Evolutionary conservation across 2,888 invertebrate genomes (phyloP), one percentile per base, ranked within the genome.

Genomic region (Leptura quadrifasciata): DNA sequence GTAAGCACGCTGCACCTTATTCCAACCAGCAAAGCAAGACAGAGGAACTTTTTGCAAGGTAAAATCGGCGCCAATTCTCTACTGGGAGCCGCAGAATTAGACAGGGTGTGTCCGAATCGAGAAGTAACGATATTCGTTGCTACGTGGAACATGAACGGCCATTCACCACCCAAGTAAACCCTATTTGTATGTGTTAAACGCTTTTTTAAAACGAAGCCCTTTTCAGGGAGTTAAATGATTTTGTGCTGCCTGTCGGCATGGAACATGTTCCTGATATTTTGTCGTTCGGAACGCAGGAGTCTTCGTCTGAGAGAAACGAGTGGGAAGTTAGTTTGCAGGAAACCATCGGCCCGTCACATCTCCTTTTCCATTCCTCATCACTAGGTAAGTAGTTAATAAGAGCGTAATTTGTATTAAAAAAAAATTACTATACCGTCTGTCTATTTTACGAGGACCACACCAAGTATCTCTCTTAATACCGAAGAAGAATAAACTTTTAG

Each of bases 71-170:
- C 95, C 0, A 94, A 94, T 86, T 95, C 96, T 0, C 89, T 98
- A 57, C 90, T 98, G 60, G 97, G 98, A 0, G 92, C 95, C 1
- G 93, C 93, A 18, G 98, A 98, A 87, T 90, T 98, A 74, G 95
- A 95, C 83, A 94, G 96, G 88, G 94, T 96, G 60, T 93, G 98
- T 84, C 97, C 97, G 1, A 94, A 94, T 84, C 92, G 96, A 82
- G 95, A 96, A 89, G 92, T 97, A 0, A 94, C 93, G 80, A 93
- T 98, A 84, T 97, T 97, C 91, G 94, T 97, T 73, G 97, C 96
- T 6, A 96, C 97, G 24, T 98, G 98, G 98, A 98, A 98, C 88
- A 98, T 98, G 97, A 97, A 97, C 89, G 97, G 97, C 39, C 96
- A 97, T 86, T 91, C 92, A 81, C 94, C 95, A 60, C 95, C 95